Base-by-base conservation (phyloP, 2,113 vertebrate genomes). In the Anseranas semipalmata region DNA sequence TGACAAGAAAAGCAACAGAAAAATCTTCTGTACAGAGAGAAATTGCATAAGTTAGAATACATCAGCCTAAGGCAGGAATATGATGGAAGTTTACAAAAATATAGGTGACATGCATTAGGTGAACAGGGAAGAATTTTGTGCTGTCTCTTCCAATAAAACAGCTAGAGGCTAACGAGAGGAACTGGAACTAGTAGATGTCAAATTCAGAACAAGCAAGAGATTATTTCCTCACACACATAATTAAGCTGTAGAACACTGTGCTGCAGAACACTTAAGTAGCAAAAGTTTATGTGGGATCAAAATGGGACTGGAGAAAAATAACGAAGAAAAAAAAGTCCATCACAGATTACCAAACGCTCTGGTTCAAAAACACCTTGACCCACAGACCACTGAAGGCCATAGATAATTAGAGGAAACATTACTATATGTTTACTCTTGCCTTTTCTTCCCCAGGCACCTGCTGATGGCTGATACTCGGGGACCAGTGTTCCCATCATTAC, bases 341-440 rank as follows among this genome's bases (percentile, higher is more conserved):
- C n/a, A 33, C 14, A 33, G 8, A 41, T 63, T 45, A 67, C n/a
- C 24, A 55, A 43, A n/a, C 30, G 10, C 18, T 37, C 43, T 10
- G 7, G 5, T 1, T 39, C 20, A 48, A 79, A 93, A 72, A 43
- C 0, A 0, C 21, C 27, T 14, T 2, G 1, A 19, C 12, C 25
- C 2, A 0, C 33, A 56, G 27, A 15, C 10, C 13, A 10, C 43
- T 39, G 32, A 76, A 33, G 14, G 28, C 46, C 53, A 12, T 2
- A 12, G 17, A 48, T 20, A 41, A 66, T 22, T 8, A 68, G 46
- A 41, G 35, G 33, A 56, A 20, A 11, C 27, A 7, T 46, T 12
- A 15, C 48, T 35, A 5, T 8, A 10, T 21, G 20, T 18, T 56
- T 16, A 7, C 37, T 74, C 60, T 27, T 74, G 32, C 18, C 56